Conservation (phyloP, 2,888 invertebrate genomes). For the Auanema freiburgensis region DNA sequence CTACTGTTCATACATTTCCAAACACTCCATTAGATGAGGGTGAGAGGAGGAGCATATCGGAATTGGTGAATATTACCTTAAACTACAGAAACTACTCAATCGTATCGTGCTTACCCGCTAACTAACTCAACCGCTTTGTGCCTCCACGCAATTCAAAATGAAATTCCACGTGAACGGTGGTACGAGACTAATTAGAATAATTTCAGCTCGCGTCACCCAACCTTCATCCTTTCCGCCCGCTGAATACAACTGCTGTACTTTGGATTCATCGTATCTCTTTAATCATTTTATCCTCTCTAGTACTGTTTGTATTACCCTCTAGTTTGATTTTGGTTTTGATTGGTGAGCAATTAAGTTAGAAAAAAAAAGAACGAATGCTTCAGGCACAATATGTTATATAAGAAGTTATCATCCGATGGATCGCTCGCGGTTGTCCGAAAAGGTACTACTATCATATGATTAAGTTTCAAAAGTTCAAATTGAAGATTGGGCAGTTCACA, state of each 20-base stretch:
- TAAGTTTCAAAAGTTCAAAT: conserved; percentile 1
- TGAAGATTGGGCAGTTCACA: conserved; percentile 35
- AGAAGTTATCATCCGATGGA: conserved; percentile 45
- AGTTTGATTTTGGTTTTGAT: conserved; percentile 13
- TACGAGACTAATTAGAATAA: background rate
- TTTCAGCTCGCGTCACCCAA: conserved; percentile 16
- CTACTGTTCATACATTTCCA: too few species aligned
- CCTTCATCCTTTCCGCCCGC: conserved; percentile 17
- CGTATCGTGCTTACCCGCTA: too few species aligned
- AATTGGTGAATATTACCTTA: background rate
- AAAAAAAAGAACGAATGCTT: conserved; percentile 1
- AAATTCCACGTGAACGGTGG: too few species aligned
- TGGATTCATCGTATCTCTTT: conserved; percentile 17
- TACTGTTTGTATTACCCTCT: conserved; percentile 8
- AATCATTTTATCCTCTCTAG: conserved; percentile 10
- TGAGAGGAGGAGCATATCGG: too few species aligned
- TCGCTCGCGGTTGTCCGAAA: conserved; percentile 32
- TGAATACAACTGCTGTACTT: conserved; percentile 16
- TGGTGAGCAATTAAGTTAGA: conserved; percentile 4
- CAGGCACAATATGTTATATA: conserved; percentile 37
- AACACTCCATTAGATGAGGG: too few species aligned
- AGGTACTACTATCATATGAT: conserved; percentile 16
- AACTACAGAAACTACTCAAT: background rate
- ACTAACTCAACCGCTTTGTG: too few species aligned
- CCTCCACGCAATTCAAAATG: too few species aligned